Percentiles rank a stretch among this genome's conserved stretches.
Conservation (phyloP, 2,888 invertebrate species). For the Agrochola lota region DNA sequence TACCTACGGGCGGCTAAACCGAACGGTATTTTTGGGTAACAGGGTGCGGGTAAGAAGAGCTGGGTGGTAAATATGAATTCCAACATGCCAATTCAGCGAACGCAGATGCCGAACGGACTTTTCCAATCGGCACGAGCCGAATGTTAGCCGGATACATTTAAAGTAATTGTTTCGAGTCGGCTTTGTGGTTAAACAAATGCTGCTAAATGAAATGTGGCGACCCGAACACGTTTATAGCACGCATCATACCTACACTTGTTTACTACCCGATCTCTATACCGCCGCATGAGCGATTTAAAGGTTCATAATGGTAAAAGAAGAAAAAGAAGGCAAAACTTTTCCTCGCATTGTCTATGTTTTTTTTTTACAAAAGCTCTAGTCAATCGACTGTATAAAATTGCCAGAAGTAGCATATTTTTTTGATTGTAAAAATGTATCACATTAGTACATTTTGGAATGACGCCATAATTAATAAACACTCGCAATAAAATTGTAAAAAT, state of each 20-base stretch:
- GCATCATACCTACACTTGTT: background rate
- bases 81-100: background rate
- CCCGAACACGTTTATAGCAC: background rate
- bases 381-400: too few species aligned
- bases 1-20: too few species aligned
- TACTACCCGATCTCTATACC: background rate
- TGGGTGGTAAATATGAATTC: background rate
- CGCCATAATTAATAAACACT: conserved; percentile 11
- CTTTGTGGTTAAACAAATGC: background rate
- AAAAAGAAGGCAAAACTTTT: background rate
- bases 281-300: background rate
- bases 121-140: background rate
- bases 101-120: background rate
- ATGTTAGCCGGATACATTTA: background rate
- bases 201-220: background rate
- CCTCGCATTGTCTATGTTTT: background rate
- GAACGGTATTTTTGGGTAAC: too few species aligned
- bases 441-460: background rate
- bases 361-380: background rate
- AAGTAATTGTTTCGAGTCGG: background rate
- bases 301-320: background rate
- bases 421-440: background rate
- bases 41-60: too few species aligned
- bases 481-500: conserved; percentile 17
- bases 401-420: background rate